Conservation (phyloP, 2,888 invertebrate genomes). For the Melipona bicolor region DNA sequence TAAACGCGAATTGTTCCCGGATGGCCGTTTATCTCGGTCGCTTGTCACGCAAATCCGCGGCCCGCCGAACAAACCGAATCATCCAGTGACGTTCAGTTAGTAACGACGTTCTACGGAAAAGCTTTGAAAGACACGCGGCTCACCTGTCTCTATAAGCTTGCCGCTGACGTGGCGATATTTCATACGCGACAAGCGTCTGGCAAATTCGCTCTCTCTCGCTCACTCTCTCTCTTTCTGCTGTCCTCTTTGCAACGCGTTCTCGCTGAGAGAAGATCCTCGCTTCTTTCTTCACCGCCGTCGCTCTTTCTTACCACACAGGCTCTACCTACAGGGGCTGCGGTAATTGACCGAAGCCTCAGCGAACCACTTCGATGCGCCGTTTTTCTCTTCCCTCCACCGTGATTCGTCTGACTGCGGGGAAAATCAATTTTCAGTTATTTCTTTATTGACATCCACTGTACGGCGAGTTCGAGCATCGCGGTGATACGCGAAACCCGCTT, state of each 20-base stretch:
- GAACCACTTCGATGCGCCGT: slow-evolving; percentile 59
- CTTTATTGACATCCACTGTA: slow-evolving; percentile 27
- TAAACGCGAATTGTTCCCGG: not conserved
- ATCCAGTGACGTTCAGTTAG: slow-evolving; percentile 59
- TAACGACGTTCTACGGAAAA: slow-evolving; percentile 27
- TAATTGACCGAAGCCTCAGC: slow-evolving; percentile 64
- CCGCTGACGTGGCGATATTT: slow-evolving; percentile 68
- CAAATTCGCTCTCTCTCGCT: slow-evolving; percentile 14
- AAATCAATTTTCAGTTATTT: slow-evolving; percentile 59
- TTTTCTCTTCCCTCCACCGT: slow-evolving; percentile 25
- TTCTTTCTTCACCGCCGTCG: slow-evolving; percentile 14
- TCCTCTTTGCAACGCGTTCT: not conserved
- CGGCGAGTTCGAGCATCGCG: not conserved
- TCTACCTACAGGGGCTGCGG: slow-evolving; percentile 14
- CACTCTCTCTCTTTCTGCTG: too few relatives aligned
- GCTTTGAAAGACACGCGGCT: slow-evolving; percentile 39
- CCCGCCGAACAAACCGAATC: slow-evolving; percentile 55
- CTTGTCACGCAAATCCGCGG: slow-evolving; percentile 42
- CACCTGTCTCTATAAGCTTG: slow-evolving; percentile 44
- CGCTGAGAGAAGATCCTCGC: slow-evolving; percentile 8
- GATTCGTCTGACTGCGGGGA: slow-evolving; percentile 15
- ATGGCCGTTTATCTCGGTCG: slow-evolving; percentile 61
- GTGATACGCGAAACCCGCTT: not conserved
- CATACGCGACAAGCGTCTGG: slow-evolving; percentile 36
- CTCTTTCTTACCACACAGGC: not conserved